A percentile compares a stretch with the other conserved stretches of the same genome.
These are phyloP conservation scores for Mastomys natalensis DNA, from an alignment of 2,113 vertebrate genomes.

Conservation along the genomic window DNA sequence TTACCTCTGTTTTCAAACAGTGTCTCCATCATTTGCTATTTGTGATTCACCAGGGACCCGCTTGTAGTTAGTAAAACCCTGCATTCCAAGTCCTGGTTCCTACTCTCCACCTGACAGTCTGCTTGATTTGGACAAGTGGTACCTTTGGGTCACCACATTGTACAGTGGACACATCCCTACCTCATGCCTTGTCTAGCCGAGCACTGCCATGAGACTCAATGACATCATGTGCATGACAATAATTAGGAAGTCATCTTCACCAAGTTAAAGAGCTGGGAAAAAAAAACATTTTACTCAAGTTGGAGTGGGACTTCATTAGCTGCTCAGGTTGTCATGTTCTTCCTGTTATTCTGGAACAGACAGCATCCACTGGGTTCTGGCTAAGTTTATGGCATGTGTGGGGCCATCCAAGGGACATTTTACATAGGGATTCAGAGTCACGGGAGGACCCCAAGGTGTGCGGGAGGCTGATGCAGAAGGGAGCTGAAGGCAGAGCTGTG, in stretches of 20 bases:
- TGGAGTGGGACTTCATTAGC: neutral
- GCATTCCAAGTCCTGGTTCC: neutral
- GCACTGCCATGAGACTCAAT: neutral
- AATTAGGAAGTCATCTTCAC: neutral
- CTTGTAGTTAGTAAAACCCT: neutral
- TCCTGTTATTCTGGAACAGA: neutral
- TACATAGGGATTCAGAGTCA: neutral
- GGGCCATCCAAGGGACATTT: neutral
- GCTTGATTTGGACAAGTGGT: neutral
- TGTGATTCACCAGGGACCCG: neutral
- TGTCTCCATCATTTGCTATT: slow-evolving; percentile 69
- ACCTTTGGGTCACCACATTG: neutral
- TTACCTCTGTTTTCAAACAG: neutral
- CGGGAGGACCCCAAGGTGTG: neutral
- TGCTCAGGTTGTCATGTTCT: neutral
- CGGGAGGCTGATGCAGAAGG: neutral
- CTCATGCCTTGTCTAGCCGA: neutral
- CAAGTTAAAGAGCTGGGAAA: neutral
- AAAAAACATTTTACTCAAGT: neutral
- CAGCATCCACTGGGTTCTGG: too few species aligned
- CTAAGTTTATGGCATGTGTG: neutral
- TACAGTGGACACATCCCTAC: neutral
- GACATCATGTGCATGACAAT: neutral
- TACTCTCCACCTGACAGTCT: neutral
- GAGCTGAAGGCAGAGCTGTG: neutral